Conservation (phyloP, 2,888 invertebrate genomes). For the Anthoptus insignis region DNA sequence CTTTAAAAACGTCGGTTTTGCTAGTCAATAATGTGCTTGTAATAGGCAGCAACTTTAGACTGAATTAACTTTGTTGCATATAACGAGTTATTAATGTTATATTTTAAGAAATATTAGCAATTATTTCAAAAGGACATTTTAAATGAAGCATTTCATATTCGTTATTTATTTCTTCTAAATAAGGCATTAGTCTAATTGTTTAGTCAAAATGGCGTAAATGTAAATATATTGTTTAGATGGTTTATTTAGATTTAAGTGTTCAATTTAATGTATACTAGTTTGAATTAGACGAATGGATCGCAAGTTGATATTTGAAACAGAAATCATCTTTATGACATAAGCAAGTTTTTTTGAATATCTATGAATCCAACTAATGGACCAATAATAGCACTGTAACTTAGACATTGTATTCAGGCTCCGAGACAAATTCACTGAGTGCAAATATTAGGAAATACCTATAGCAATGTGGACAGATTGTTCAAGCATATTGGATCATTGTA, state of each 20-base stretch:
- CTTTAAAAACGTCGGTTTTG: no score
- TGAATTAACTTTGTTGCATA: constrained; percentile 75
- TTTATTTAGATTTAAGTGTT: constrained; percentile 85
- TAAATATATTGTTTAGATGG: constrained; percentile 84
- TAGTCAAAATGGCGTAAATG: constrained; percentile 82
- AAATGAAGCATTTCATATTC: constrained; percentile 84
- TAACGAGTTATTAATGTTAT: constrained; percentile 73
- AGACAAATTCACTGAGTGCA: constrained; percentile 58
- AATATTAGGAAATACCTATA: constrained; percentile 60
- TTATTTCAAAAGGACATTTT: constrained; percentile 78
- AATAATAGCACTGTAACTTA: constrained; percentile 63
- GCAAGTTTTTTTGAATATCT: constrained; percentile 66
- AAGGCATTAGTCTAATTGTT: constrained; percentile 83
- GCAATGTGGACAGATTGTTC: constrained; percentile 76
- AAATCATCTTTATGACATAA: constrained; percentile 64
- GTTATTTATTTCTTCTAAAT: constrained; percentile 84
- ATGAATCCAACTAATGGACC: constrained; percentile 81
- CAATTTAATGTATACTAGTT: constrained; percentile 82
- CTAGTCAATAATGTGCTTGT: constrained; percentile 69
- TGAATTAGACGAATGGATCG: constrained; percentile 72
- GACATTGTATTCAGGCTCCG: constrained; percentile 63
- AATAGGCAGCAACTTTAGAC: constrained; percentile 78
- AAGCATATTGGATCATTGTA: constrained; percentile 84
- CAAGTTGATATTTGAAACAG: constrained; percentile 62
- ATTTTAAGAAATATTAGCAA: constrained; percentile 74